These are phyloP conservation scores for Cyclophora albipunctata DNA, from an alignment of 2,888 invertebrate species.

Conservation along the genomic window DNA sequence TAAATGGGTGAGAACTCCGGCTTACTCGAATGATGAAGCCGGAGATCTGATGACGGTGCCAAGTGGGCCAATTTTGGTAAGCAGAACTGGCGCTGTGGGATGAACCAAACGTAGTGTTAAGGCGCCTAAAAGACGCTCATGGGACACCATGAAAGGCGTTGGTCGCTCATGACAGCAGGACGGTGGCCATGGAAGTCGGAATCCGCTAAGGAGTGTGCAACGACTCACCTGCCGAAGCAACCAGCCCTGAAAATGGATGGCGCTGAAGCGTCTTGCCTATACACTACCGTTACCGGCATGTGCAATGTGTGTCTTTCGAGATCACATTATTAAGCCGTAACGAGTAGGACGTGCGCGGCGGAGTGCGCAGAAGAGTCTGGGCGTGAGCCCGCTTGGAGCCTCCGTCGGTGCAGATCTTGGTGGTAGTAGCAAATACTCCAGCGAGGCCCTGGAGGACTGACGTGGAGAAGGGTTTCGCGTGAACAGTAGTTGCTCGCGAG, in stretches of 20 bases:
- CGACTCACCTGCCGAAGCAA: too few relatives aligned
- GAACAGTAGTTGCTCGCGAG: constrained; percentile 59
- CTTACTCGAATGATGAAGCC: constrained; percentile 74
- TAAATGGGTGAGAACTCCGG: constrained; percentile 82
- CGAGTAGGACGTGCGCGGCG: constrained; percentile 72
- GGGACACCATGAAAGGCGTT: not conserved
- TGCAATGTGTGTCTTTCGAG: constrained; percentile 35
- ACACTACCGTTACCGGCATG: too few relatives aligned
- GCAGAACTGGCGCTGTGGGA: constrained; percentile 88
- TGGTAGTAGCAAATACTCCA: constrained; percentile 82
- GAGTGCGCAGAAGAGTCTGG: constrained; percentile 37
- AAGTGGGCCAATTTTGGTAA: constrained; percentile 85
- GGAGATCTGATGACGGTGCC: constrained; percentile 73
- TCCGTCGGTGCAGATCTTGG: too few relatives aligned
- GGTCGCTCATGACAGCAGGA: too few relatives aligned
- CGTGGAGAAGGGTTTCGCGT: constrained; percentile 59
- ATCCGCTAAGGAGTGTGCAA: too few relatives aligned
- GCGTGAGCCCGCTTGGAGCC: constrained; percentile 42
- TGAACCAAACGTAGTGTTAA: constrained; percentile 84
- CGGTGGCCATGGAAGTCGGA: too few relatives aligned
- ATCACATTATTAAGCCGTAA: constrained; percentile 55
- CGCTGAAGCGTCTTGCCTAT: too few relatives aligned
- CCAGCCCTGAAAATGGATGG: too few relatives aligned
- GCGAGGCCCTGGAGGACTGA: constrained; percentile 77
- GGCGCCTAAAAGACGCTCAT: constrained; percentile 77